Percentiles rank a stretch among this genome's conserved stretches.
Evolutionary conservation across 1,140 invertebrate species (phyloP).

Genomic region (Globodera rostochiensis): DNA sequence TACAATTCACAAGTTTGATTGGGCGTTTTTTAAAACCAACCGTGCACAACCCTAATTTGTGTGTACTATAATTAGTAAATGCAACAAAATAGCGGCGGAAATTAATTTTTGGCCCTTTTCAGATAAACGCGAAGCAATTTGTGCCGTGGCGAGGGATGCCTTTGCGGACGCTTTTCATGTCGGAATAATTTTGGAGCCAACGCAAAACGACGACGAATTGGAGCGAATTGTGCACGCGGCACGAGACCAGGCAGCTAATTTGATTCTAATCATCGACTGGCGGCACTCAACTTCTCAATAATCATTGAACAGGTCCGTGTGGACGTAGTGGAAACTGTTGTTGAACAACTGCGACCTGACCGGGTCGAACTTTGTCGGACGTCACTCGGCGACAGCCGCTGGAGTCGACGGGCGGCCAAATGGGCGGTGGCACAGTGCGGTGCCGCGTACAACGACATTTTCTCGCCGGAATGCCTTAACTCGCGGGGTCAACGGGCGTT

Average conservation of each 20-base stretch:
- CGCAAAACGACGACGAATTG: not conserved
- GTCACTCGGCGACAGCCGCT: not conserved
- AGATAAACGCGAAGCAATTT: not conserved
- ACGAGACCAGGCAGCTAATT: not conserved
- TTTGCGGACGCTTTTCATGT: not conserved
- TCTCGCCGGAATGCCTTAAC: conserved; percentile 60
- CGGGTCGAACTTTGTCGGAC: not conserved
- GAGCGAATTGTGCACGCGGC: not conserved
- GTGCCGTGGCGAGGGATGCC: not conserved
- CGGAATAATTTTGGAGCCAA: not conserved
- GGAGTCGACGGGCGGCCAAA: conserved; percentile 2
- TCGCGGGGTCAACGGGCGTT: conserved; percentile 28
- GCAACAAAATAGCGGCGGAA: not conserved
- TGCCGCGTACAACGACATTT: conserved; percentile 67
- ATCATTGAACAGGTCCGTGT: not conserved
- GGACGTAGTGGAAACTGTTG: not conserved
- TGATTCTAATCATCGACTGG: too few relatives aligned
- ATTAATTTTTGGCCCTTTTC: not conserved
- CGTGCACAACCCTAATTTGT: too few relatives aligned
- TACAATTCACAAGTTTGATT: too few relatives aligned
- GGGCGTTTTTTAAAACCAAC: too few relatives aligned
- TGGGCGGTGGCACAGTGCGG: conserved; percentile 35
- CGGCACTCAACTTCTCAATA: too few relatives aligned
- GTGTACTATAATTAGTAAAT: too few relatives aligned
- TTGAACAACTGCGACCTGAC: not conserved